These are phyloP conservation scores for Cheilosia grossa DNA, from an alignment of 2,888 invertebrate species.

Conservation along the genomic window DNA sequence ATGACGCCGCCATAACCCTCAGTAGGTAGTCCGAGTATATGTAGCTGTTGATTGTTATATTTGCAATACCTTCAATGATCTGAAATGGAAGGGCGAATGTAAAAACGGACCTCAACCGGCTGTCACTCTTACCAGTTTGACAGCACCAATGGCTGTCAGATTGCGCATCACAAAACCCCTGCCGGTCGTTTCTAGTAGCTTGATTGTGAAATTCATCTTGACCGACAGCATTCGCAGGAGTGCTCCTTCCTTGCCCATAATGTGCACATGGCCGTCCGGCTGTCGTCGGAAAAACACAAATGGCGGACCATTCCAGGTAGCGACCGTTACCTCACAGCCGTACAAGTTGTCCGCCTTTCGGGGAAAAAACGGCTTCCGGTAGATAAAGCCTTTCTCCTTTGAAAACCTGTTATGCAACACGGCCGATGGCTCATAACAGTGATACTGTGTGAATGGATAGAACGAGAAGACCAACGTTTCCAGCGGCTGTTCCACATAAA, in stretches of 20 bases:
- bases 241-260: constrained; percentile 81
- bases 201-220: constrained; percentile 80
- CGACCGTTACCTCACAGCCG: constrained; percentile 78
- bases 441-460: constrained; percentile 78
- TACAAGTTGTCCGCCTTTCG: constrained; percentile 78
- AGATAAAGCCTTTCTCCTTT: constrained; percentile 33
- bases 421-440: constrained; percentile 78
- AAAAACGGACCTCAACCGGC: not conserved
- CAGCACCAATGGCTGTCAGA: constrained; percentile 77
- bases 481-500: constrained; percentile 76
- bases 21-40: constrained; percentile 77
- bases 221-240: constrained; percentile 77
- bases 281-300: constrained; percentile 76
- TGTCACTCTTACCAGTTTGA: constrained; percentile 77
- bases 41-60: constrained; percentile 78
- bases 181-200: constrained; percentile 66
- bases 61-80: constrained; percentile 78
- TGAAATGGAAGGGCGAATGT: constrained; percentile 35
- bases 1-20: constrained; percentile 77
- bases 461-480: constrained; percentile 79
- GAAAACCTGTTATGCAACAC: constrained; percentile 74
- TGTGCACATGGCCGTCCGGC: constrained; percentile 27
- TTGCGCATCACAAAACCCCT: constrained; percentile 78
- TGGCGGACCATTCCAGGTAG: constrained; percentile 78
- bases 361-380: constrained; percentile 77